Conservation (phyloP, 2,113 vertebrate genomes). For the Corythornis madagascariensis region DNA sequence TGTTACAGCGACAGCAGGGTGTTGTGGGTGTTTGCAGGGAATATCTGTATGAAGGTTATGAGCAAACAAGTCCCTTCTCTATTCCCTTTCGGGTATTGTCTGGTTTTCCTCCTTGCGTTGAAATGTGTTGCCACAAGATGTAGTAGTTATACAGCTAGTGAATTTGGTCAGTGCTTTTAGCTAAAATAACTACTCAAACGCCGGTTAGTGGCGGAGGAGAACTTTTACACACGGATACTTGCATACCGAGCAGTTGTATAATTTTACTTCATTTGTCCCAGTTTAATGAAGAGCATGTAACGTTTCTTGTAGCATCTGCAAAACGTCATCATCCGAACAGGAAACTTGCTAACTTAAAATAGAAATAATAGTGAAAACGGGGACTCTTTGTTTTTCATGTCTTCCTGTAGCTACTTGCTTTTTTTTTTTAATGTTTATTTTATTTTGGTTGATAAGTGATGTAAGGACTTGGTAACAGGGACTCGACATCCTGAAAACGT, state of each 20-base stretch:
- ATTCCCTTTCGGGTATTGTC: conserved; percentile 77
- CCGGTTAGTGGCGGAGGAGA: conserved; percentile 19
- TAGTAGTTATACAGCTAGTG: conserved; percentile 77
- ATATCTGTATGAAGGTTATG: conserved; percentile 75
- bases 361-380: background rate
- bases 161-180: conserved; percentile 45
- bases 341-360: conserved; percentile 43
- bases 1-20: conserved; percentile 72
- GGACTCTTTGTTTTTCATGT: conserved; percentile 7
- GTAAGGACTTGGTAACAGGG: background rate
- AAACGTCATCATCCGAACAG: conserved; percentile 27
- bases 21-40: conserved; percentile 76
- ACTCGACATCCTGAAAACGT: background rate
- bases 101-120: conserved; percentile 72
- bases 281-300: conserved; percentile 18
- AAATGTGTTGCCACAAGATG: conserved; percentile 78
- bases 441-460: background rate
- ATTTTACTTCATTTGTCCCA: conserved; percentile 60
- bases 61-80: conserved; percentile 70
- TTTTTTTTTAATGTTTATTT: background rate
- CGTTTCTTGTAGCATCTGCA: conserved; percentile 23
- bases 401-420: background rate
- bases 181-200: conserved; percentile 66
- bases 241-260: conserved; percentile 31
- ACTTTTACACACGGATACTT: conserved; percentile 61